Conservation (phyloP, 2,113 vertebrate genomes). For the Acrocephalus kingi region DNA sequence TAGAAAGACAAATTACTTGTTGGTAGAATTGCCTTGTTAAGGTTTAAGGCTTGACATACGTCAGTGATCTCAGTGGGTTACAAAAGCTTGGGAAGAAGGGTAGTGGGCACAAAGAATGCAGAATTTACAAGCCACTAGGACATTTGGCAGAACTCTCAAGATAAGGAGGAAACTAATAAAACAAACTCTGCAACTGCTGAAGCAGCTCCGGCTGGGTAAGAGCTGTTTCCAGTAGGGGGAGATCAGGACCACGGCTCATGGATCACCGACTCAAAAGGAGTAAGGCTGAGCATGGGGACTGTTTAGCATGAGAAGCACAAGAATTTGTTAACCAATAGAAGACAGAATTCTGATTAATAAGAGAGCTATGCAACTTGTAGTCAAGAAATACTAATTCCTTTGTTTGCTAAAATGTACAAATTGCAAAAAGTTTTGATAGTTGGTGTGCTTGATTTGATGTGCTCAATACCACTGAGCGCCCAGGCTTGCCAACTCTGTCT, state of each 20-base stretch:
- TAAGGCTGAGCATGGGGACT: not conserved
- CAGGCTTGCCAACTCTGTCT: not conserved
- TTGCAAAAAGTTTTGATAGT: not conserved
- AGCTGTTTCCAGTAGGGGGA: not conserved
- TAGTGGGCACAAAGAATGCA: not conserved
- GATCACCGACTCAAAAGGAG: not conserved
- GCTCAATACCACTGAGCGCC: not conserved
- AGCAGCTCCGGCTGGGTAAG: not conserved
- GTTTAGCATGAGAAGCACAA: no score
- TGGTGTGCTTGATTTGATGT: not conserved
- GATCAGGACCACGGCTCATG: accelerated
- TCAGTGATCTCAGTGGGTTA: not conserved
- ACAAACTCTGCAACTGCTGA: not conserved
- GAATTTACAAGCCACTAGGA: not conserved
- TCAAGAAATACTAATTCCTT: not conserved
- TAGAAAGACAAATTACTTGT: not conserved
- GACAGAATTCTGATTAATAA: not conserved
- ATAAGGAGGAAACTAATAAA: not conserved
- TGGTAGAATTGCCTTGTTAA: not conserved
- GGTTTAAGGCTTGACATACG: not conserved
- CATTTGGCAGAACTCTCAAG: not conserved
- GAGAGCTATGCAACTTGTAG: not conserved
- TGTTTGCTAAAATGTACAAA: not conserved
- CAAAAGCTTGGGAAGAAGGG: not conserved
- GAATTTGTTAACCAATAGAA: accelerated